Evolutionary conservation across 2,888 invertebrate genomes (phyloP), one percentile per base, ranked within the genome.

Genomic region (Cosmia pyralina): DNA sequence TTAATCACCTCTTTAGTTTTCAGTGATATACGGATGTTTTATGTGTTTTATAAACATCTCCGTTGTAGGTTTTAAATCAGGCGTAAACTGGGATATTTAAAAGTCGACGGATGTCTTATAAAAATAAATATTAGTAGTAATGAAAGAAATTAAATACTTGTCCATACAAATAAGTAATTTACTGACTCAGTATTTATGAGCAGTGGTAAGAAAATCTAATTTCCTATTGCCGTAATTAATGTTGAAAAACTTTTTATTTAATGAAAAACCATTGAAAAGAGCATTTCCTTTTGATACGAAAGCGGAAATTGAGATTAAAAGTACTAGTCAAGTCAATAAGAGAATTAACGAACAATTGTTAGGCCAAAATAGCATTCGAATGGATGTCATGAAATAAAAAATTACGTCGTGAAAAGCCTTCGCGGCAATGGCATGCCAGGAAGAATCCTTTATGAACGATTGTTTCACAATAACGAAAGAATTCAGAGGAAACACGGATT

Each of bases 1-100:
- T 81, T 81, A 81, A 81, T 83, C 74, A 65, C 60, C 41, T 70
- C 64, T 70, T 70, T 52, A 28, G 58, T 70, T 44, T 65, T 58
- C n/a, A 57, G 22, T 55, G 75, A 58, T 75, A 84, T 71, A 62
- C 7, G 19, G 50, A 62, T n/a, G 34, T 65, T 72, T 72, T 63
- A 48, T 62, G 22, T 59, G 11, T 60, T 80, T 50, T 19, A 60
- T 19, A 58, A 41, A 66, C 19, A 52, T 75, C 55, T 48, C 4
- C 19, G 4, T 66, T 19, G n/a, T 53, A 38, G 19, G 2, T 55
- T 62, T 17, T 28, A 19, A 60, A 65, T 44, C 22, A 57, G 19
- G 3, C 0, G 17, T 22, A 22, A 41, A 50, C 17, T 55, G 46
- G 28, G 13, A 41, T 41, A 41, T 41, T 41, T 41, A 1, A 41